phyloP scores from a whole-genome alignment of 2,797 vertebrate species.

The Hoplostethus mediterraneus region DNA sequence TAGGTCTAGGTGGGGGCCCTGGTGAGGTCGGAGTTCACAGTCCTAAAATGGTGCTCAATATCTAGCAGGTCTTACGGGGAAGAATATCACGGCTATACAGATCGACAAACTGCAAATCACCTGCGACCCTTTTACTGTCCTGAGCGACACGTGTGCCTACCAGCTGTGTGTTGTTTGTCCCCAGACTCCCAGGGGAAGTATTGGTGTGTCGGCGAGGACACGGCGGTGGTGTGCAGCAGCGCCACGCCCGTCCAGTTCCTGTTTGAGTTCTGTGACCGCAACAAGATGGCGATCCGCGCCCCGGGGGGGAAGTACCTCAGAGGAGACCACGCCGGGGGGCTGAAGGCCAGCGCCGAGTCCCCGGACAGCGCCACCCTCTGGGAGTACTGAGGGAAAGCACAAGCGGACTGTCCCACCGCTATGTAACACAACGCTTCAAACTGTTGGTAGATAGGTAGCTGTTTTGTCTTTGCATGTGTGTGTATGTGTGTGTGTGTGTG shows the following conservation, averaged over 20 bases:
- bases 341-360: slow-evolving; percentile 90
- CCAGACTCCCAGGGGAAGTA: slow-evolving; percentile 94
- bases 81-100: not conserved
- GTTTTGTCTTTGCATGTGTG: slow-evolving; percentile 28
- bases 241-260: slow-evolving; percentile 90
- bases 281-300: slow-evolving; percentile 94
- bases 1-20: too few relatives aligned
- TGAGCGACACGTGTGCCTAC: not conserved
- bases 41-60: not conserved
- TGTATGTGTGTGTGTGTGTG: slow-evolving; percentile 17
- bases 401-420: slow-evolving; percentile 22
- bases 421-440: slow-evolving; percentile 50
- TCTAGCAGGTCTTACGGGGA: not conserved
- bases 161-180: slow-evolving; percentile 45
- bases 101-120: not conserved
- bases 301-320: slow-evolving; percentile 92
- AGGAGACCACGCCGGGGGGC: slow-evolving; percentile 95
- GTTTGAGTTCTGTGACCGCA: slow-evolving; percentile 96
- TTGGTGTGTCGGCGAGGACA: slow-evolving; percentile 92
- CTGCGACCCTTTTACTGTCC: not conserved
- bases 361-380: slow-evolving; percentile 93
- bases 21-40: too few relatives aligned
- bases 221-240: slow-evolving; percentile 89
- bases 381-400: slow-evolving; percentile 90
- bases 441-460: slow-evolving; percentile 49